Base-by-base conservation (phyloP, 92 coral and sea anemone genomes). In the Parazoanthus swiftii region DNA sequence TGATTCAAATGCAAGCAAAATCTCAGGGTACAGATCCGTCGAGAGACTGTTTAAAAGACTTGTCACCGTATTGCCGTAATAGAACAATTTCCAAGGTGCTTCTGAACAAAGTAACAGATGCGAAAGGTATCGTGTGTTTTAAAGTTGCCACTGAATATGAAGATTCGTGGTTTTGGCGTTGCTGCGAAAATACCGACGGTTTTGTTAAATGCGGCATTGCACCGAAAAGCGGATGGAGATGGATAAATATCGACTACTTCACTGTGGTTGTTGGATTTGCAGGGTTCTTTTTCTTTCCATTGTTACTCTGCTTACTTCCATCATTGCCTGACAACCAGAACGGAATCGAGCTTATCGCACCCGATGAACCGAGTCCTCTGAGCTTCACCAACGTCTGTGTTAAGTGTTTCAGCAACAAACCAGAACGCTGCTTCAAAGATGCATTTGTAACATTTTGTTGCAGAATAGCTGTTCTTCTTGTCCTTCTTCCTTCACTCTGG, bases 381-480 rank as follows among this genome's bases (percentile, higher is more conserved):
- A 54, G 71, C 46, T 56, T 80, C 5, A n/a, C 39, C 43, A 80
- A 80, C 4, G 36, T 80, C 7, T 58, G 29, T 25, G 6, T 25
- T 15, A 20, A 35, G 2, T 56, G 85, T 35, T 80, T 80, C 73
- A 80, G 36, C 85, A 25, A 80, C 85, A 80, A 56, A 38, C 85
- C 85, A 58, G 85, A 8, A 16, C 85, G 36, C n/a, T 80, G 85
- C 85, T 58, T 80, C 21, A 58, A 73, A 54, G 85, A 80, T 18
- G 85, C 43, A 1, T 33, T 51, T 29, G 46, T 80, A 7, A 26
- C 48, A 6, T 38, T 38, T 38, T 38, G 42, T 38, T 38, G 42
- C 42, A 38, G 42, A 38, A 38, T 38, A 38, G 42, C 42, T 38
- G 42, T 51, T 9, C 51, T 37, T 76, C 80, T 76, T 76, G 80